A percentile compares a stretch with the other conserved stretches of the same genome.
phyloP scores from a whole-genome alignment of 37 sponge, comb jelly and placozoan species.

The Corticium candelabrum region DNA sequence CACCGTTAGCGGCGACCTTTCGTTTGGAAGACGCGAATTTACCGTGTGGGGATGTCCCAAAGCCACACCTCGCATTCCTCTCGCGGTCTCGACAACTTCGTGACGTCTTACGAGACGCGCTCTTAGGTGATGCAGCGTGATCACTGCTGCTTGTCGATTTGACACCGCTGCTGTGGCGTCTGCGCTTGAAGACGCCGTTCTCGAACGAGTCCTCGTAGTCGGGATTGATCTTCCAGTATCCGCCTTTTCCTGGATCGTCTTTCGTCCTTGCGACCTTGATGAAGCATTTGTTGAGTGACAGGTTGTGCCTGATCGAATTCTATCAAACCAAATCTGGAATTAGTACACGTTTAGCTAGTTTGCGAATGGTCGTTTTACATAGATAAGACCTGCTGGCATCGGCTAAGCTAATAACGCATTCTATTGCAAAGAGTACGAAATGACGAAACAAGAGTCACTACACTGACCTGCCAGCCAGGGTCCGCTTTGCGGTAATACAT shows the following conservation, averaged over 20 bases:
- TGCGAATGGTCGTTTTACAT: no score
- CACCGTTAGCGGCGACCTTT: not conserved
- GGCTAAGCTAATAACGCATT: no score
- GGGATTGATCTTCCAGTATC: constrained; percentile 72
- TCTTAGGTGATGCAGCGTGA: not conserved
- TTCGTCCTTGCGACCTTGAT: constrained; percentile 56
- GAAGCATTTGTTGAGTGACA: constrained; percentile 59
- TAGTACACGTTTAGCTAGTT: not conserved
- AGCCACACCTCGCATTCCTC: not conserved
- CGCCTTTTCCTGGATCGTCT: constrained; percentile 62
- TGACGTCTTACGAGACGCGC: not conserved
- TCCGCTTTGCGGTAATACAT: constrained; percentile 68
- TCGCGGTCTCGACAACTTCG: not conserved
- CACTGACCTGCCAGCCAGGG: constrained; percentile 73
- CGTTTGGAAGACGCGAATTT: not conserved
- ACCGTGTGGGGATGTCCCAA: not conserved
- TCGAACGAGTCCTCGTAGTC: constrained; percentile 41
- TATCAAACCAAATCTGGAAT: no score
- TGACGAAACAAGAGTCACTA: no score
- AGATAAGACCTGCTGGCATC: no score
- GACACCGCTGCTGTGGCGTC: not conserved
- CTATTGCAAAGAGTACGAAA: no score
- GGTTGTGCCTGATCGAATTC: constrained; percentile 65
- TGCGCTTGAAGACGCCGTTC: constrained; percentile 10
- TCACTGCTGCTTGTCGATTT: not conserved